Conservation (phyloP, 2,888 invertebrate species). For the Apodemia zela region DNA sequence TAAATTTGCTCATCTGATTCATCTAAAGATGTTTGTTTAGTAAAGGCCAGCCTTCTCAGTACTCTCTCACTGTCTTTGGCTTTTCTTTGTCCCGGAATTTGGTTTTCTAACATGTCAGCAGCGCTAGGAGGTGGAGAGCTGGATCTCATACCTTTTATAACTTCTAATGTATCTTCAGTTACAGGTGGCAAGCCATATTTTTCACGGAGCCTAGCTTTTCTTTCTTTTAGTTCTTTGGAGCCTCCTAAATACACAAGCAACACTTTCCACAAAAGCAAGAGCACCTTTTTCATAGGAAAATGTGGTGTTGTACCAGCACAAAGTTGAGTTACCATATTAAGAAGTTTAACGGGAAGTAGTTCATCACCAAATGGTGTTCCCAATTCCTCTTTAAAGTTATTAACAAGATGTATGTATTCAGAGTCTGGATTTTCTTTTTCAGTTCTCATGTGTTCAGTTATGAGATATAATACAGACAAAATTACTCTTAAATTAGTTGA, state of each 20-base stretch:
- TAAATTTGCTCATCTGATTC: constrained; percentile 87
- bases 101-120: constrained; percentile 92
- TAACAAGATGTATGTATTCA: constrained; percentile 75
- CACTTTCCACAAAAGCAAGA: constrained; percentile 97
- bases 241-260: constrained; percentile 96
- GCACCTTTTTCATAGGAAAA: constrained; percentile 99
- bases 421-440: constrained; percentile 77
- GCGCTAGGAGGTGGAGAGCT: constrained; percentile 97
- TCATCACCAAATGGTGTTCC: constrained; percentile 86
- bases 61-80: constrained; percentile 80
- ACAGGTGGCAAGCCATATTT: constrained; percentile 86
- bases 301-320: constrained; percentile 97
- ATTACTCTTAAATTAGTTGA: constrained; percentile 94
- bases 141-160: constrained; percentile 95
- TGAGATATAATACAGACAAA: constrained; percentile 94
- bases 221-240: constrained; percentile 88
- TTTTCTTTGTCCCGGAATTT: constrained; percentile 86
- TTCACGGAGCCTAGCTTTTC: constrained; percentile 86
- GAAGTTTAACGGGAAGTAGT: constrained; percentile 90
- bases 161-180: constrained; percentile 96
- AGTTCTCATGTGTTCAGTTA: constrained; percentile 95
- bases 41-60: constrained; percentile 87
- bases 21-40: constrained; percentile 95
- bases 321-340: constrained; percentile 97
- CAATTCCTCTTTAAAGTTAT: constrained; percentile 82